Evolutionary conservation across 2,888 invertebrate genomes (phyloP).

Genomic region (Caenorhabditis becei): DNA sequence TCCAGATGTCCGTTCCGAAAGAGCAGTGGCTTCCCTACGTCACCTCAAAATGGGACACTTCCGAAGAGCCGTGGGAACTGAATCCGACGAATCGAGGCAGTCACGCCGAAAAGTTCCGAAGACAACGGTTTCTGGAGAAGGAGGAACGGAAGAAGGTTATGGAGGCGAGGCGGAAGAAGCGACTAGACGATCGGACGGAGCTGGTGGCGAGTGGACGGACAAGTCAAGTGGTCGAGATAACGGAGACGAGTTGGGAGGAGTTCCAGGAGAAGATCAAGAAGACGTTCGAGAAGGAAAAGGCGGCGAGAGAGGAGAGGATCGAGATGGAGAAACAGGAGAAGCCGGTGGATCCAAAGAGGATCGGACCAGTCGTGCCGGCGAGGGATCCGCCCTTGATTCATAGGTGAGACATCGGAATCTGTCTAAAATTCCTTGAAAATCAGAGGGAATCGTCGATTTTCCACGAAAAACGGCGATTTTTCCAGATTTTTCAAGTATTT

Average conservation of each 20-base stretch:
- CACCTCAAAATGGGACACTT: constrained; percentile 63
- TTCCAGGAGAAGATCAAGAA: constrained; percentile 23
- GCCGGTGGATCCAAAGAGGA: constrained; percentile 5
- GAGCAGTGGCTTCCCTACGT: constrained; percentile 64
- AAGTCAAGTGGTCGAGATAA: background rate
- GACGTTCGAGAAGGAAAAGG: constrained; percentile 30
- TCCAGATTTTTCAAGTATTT: no score
- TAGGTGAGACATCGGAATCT: no score
- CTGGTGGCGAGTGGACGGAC: constrained; percentile 45
- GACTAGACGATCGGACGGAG: constrained; percentile 42
- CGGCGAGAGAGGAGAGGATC: background rate
- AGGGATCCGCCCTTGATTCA: background rate
- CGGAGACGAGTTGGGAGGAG: constrained; percentile 36
- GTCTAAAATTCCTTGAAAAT: no score
- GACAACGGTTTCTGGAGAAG: constrained; percentile 60
- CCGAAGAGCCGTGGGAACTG: constrained; percentile 71
- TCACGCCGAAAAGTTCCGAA: constrained; percentile 58
- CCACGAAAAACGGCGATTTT: no score
- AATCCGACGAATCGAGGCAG: constrained; percentile 64
- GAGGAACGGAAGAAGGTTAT: constrained; percentile 62
- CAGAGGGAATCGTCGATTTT: no score
- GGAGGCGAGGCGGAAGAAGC: constrained; percentile 49
- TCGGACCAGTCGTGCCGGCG: constrained; percentile 40
- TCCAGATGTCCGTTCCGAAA: constrained; percentile 51
- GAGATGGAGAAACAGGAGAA: constrained; percentile 1